A percentile compares a stretch with the other conserved stretches of the same genome.
These are phyloP conservation scores for Saxidomus purpurata DNA, from an alignment of 1,140 invertebrate genomes.

Conservation along the genomic window DNA sequence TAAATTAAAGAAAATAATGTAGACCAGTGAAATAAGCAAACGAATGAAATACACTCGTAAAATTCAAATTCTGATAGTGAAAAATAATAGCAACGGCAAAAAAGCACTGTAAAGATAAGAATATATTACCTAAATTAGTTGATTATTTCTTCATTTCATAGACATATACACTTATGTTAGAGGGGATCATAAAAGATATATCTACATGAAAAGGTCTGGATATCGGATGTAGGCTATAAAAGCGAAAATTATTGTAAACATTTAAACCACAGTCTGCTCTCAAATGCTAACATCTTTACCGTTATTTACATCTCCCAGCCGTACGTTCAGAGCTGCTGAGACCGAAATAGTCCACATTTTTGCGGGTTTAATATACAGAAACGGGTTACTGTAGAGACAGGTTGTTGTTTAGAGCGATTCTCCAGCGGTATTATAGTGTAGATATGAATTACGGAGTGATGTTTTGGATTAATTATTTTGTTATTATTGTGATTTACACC, in stretches of 20 bases:
- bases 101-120: too few species aligned
- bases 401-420: neutral
- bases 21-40: too few species aligned
- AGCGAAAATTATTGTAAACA: neutral
- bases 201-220: too few species aligned
- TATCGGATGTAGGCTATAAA: too few species aligned
- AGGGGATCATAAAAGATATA: too few species aligned
- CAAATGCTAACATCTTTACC: neutral
- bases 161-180: too few species aligned
- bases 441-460: neutral
- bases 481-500: neutral
- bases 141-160: too few species aligned
- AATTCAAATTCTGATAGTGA: too few species aligned
- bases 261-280: neutral
- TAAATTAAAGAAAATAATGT: too few species aligned
- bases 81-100: too few species aligned
- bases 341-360: slow-evolving; percentile 10
- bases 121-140: too few species aligned
- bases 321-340: neutral
- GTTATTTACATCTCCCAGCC: neutral
- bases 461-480: neutral
- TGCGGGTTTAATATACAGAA: slow-evolving; percentile 26
- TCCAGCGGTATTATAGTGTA: neutral
- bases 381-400: neutral
- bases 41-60: too few species aligned